Evolutionary conservation across 2,888 invertebrate genomes (phyloP), one percentile per base, ranked within the genome.

Genomic region (Antheraea assamensis): DNA sequence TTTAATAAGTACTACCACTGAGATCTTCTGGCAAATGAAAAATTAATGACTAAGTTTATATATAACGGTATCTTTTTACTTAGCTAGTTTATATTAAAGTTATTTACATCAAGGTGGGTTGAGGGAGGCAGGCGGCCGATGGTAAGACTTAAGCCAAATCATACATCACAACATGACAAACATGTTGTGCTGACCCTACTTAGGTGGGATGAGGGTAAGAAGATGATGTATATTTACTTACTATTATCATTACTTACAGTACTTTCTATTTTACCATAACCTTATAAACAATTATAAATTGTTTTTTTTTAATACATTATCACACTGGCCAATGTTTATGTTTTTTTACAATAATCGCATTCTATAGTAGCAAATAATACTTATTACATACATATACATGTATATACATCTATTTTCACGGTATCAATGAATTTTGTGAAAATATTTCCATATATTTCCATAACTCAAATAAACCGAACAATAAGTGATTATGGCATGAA

Each of bases 211-310:
- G n/a, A n/a, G n/a, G n/a, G n/a, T n/a, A n/a, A n/a, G n/a, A n/a
- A n/a, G 42, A 10, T 52, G 17, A 3, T 52, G 17, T 52, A 52
- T n/a, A 8, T 27, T 27, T 61, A 24, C 27, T 27, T 27, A 64
- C 17, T 64, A 64, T 64, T 64, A 3, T 64, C 30, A 3, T n/a
- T n/a, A n/a, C n/a, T n/a, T n/a, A n/a, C n/a, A n/a, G n/a, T n/a
- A n/a, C n/a, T n/a, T n/a, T n/a, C n/a, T 64, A 64, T 64, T 64
- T 64, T 64, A 61, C 61, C 27, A 61, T 27, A 64, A 30, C 61
- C 61, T 64, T 64, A 17, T 64, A 30, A 30, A 64, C 61, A 64
- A 64, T 64, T 64, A 30, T 27, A 42, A 42, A 42, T 42, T 42
- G 5, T 64, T 13, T 17, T 24, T 58, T 61, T 27, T 27, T 24